Evolutionary conservation across 2,888 invertebrate genomes (phyloP).

Genomic region (Siphlonurus alternatus): DNA sequence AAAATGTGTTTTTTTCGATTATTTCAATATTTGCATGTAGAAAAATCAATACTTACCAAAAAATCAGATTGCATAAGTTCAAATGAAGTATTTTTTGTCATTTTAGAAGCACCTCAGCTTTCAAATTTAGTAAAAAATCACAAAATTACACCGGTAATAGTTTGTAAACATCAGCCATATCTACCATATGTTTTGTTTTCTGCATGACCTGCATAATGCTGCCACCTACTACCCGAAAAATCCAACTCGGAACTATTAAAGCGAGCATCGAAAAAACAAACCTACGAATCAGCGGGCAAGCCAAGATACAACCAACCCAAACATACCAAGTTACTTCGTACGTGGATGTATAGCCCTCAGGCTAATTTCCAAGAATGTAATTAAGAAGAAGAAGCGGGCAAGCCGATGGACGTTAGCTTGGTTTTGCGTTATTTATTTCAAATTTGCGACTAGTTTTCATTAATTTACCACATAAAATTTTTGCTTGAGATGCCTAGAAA

Average conservation of each 20-base stretch:
- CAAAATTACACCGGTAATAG: neutral
- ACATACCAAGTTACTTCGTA: too few species aligned
- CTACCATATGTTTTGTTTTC: neutral
- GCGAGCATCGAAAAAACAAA: too few species aligned
- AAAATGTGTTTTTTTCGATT: neutral
- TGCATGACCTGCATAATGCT: neutral
- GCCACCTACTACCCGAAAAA: neutral
- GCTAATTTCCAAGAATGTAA: too few species aligned
- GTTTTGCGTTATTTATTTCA: neutral
- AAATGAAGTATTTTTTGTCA: constrained; percentile 18
- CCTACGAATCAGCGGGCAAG: neutral
- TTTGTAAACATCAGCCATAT: neutral
- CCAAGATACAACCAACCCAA: too few species aligned
- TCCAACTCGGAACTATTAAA: neutral
- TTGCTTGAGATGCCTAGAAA: constrained; percentile 22
- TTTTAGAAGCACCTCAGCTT: too few species aligned
- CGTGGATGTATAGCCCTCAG: too few species aligned
- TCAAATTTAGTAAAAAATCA: neutral
- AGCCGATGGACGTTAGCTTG: neutral
- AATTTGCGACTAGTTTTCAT: neutral
- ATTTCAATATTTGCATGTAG: neutral
- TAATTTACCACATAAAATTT: too few species aligned
- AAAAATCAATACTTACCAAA: constrained; percentile 22
- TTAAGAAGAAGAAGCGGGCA: neutral
- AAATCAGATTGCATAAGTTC: constrained; percentile 30